Conservation (phyloP, 92 coral and sea anemone species). For the Hydrozoanthus gracilis region DNA sequence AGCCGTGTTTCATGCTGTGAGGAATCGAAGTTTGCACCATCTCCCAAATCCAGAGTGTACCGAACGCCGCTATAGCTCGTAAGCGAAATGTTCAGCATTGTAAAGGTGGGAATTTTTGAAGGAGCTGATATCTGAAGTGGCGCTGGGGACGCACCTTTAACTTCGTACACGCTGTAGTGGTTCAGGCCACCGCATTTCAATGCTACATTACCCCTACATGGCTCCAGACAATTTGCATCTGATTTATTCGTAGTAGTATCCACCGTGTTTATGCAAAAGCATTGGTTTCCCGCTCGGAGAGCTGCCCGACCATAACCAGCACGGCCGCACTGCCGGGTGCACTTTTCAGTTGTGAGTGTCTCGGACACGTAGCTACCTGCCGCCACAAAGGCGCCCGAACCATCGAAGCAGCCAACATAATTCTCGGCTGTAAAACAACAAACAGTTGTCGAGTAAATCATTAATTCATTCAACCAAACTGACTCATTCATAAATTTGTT, state of each 20-base stretch:
- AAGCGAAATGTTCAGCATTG: slow-evolving; percentile 56
- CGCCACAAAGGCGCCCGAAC: slow-evolving; percentile 47
- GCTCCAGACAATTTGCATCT: slow-evolving; percentile 61
- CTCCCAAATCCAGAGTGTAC: slow-evolving; percentile 74
- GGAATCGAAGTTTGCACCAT: slow-evolving; percentile 40
- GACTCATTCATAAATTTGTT: no score
- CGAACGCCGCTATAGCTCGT: slow-evolving; percentile 53
- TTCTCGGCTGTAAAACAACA: slow-evolving; percentile 63
- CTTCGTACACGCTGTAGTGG: slow-evolving; percentile 69
- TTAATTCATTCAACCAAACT: no score
- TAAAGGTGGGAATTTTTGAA: slow-evolving; percentile 48
- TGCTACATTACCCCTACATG: slow-evolving; percentile 80
- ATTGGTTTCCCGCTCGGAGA: slow-evolving; percentile 76
- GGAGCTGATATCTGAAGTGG: slow-evolving; percentile 65
- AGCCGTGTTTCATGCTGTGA: slow-evolving; percentile 2
- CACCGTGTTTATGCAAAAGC: slow-evolving; percentile 72
- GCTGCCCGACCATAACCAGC: slow-evolving; percentile 70
- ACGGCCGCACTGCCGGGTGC: slow-evolving; percentile 76
- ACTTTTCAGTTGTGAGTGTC: slow-evolving; percentile 75
- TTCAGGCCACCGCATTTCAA: slow-evolving; percentile 78
- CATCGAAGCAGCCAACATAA: slow-evolving; percentile 74
- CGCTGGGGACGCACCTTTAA: slow-evolving; percentile 57
- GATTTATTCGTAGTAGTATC: slow-evolving; percentile 30
- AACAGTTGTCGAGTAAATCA: not conserved
- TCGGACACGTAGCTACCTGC: slow-evolving; percentile 67